Evolutionary conservation across 2,888 invertebrate genomes (phyloP).

Genomic region (Noctua janthe): DNA sequence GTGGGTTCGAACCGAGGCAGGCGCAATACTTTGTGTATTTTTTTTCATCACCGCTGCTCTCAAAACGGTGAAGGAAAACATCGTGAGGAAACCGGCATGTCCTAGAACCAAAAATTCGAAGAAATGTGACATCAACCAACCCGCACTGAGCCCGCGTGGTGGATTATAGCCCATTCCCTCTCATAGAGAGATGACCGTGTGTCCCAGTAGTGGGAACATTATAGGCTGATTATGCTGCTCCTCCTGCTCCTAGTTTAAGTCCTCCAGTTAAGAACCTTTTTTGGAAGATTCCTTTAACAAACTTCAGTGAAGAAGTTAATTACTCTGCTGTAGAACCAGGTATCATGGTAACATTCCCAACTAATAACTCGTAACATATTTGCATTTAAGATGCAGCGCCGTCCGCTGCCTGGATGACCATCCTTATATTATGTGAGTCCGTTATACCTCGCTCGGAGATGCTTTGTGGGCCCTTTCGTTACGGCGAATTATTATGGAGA

Average conservation of each 20-base stretch:
- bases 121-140: no score
- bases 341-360: conserved; percentile 15
- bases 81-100: no score
- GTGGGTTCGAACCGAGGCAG: no score
- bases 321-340: not conserved
- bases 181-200: no score
- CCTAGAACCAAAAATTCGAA: no score
- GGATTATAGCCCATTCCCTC: no score
- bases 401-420: conserved; percentile 47
- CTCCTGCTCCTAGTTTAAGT: not conserved
- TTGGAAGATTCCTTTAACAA: not conserved
- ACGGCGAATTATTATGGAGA: conserved; percentile 70
- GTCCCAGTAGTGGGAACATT: no score
- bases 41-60: no score
- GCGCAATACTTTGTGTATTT: no score
- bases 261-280: not conserved
- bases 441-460: conserved; percentile 52
- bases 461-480: conserved; percentile 69
- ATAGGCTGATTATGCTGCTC: not conserved
- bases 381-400: conserved; percentile 45
- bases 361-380: conserved; percentile 48
- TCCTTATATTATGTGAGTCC: conserved; percentile 53
- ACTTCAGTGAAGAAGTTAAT: not conserved
- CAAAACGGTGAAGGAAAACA: no score
- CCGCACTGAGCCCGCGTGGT: no score